Conservation (phyloP, 2,113 vertebrate genomes). For the Hippocampus comes region DNA sequence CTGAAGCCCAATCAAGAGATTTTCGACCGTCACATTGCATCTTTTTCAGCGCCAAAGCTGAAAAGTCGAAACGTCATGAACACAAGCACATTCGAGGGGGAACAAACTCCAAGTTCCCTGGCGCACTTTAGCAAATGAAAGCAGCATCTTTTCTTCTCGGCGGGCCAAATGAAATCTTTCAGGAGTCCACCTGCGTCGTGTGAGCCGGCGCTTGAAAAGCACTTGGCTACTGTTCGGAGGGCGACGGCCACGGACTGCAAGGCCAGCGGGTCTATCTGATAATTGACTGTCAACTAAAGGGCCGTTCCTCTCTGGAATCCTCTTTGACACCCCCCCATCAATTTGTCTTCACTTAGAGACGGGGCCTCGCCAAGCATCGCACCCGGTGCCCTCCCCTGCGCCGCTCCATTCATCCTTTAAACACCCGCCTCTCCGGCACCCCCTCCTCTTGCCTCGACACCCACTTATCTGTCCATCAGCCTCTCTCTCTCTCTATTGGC, state of each 20-base stretch:
- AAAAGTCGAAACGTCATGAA: not conserved
- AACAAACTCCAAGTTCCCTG: constrained; percentile 9
- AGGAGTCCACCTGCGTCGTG: constrained; percentile 25
- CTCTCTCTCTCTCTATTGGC: constrained; percentile 54
- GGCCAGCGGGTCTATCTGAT: constrained; percentile 73
- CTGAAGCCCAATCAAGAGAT: not conserved
- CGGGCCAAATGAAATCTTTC: constrained; percentile 23
- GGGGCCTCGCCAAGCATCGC: constrained; percentile 28
- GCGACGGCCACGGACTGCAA: constrained; percentile 43
- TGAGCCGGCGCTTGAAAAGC: constrained; percentile 34
- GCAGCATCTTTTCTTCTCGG: constrained; percentile 18
- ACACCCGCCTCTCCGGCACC: constrained; percentile 44
- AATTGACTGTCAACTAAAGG: constrained; percentile 72
- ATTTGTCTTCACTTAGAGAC: constrained; percentile 63
- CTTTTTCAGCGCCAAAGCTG: not conserved
- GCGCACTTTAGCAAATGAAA: constrained; percentile 14
- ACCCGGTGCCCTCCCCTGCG: constrained; percentile 9
- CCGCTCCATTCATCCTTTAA: constrained; percentile 50
- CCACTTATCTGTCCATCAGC: constrained; percentile 64
- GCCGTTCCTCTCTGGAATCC: constrained; percentile 58
- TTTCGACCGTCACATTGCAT: not conserved
- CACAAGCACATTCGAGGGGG: not conserved
- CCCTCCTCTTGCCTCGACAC: constrained; percentile 43
- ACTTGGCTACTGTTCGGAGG: constrained; percentile 30
- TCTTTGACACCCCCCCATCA: constrained; percentile 63